A percentile compares a stretch with the other conserved stretches of the same genome.
Evolutionary conservation across 1,140 invertebrate genomes (phyloP).

Genomic region (Ptiloglossa arizonensis): DNA sequence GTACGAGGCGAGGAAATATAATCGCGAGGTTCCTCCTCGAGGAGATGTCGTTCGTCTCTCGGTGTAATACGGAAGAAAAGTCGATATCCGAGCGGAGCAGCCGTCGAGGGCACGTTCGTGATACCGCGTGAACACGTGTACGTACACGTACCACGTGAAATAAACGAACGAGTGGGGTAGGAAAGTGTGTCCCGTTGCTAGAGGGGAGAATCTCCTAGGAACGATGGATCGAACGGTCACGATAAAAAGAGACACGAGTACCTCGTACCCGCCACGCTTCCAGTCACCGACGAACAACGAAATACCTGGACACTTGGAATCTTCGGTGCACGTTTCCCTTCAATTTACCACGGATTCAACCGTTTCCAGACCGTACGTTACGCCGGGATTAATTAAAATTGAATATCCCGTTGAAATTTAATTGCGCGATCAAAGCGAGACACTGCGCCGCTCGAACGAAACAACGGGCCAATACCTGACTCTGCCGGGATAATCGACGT

Average conservation of each 20-base stretch:
- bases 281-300: neutral
- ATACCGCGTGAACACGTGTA: slow-evolving; percentile 32
- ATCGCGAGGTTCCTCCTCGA: slow-evolving; percentile 59
- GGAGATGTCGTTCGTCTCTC: slow-evolving; percentile 54
- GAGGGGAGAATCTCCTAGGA: neutral
- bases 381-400: slow-evolving; percentile 67
- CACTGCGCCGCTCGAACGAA: neutral
- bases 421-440: slow-evolving; percentile 60
- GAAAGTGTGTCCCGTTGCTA: neutral
- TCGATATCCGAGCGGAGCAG: slow-evolving; percentile 56
- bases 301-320: neutral
- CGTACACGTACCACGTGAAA: slow-evolving; percentile 21
- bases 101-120: slow-evolving; percentile 30
- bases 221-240: neutral
- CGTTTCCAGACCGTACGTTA: slow-evolving; percentile 24
- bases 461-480: neutral
- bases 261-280: neutral
- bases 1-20: slow-evolving; percentile 66
- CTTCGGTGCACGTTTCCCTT: slow-evolving; percentile 38
- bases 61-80: slow-evolving; percentile 45
- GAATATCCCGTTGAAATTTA: slow-evolving; percentile 66
- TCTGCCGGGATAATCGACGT: slow-evolving; percentile 35
- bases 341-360: slow-evolving; percentile 29
- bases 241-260: neutral
- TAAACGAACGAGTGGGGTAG: slow-evolving; percentile 9